These are phyloP conservation scores for Saimiri boliviensis DNA, from an alignment of 2,113 vertebrate species.

Conservation along the genomic window DNA sequence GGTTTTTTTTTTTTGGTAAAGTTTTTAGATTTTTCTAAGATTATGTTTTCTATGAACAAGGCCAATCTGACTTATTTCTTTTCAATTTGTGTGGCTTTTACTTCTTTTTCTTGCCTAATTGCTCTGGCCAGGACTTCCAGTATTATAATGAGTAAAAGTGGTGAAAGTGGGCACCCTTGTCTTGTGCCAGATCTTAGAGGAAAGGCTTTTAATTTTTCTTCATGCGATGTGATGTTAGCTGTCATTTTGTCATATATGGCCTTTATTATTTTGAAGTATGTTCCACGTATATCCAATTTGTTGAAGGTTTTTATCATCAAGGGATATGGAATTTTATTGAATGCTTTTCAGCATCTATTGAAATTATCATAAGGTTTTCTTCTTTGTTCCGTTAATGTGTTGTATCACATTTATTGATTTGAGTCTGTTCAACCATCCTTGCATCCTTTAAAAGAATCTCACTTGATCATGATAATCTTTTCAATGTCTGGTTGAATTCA, in stretches of 20 bases:
- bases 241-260: not conserved
- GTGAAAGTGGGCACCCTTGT: not conserved
- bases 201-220: not conserved
- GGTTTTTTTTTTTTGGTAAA: not conserved
- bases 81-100: not conserved
- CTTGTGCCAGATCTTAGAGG: not conserved
- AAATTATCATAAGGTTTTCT: not conserved
- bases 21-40: not conserved
- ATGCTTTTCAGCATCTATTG: not conserved
- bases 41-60: not conserved
- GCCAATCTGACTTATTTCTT: not conserved
- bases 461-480: no score
- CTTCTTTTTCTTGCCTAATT: not conserved
- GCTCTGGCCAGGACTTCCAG: not conserved
- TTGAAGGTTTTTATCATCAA: not conserved
- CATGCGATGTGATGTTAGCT: not conserved
- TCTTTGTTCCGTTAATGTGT: no score
- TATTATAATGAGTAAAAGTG: not conserved
- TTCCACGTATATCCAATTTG: not conserved
- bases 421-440: not conserved
- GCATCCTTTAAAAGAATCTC: no score
- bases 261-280: not conserved
- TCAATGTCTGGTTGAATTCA: no score
- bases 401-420: not conserved
- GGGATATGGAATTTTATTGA: not conserved